These are phyloP conservation scores for Puntigrus tetrazona DNA, from an alignment of 2,113 vertebrate species.

Conservation along the genomic window DNA sequence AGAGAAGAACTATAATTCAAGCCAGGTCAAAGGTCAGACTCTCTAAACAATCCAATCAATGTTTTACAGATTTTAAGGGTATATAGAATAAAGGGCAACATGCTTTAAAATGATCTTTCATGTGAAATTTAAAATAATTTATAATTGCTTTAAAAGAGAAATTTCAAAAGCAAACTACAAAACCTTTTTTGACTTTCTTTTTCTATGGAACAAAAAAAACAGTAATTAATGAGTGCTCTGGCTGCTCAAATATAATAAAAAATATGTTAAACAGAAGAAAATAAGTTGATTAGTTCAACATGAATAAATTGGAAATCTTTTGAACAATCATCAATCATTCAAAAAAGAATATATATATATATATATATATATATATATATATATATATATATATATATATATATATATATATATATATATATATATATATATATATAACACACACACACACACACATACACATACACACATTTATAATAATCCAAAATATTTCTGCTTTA, in stretches of 20 bases:
- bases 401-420: too few relatives aligned
- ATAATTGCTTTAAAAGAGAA: neutral
- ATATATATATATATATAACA: too few relatives aligned
- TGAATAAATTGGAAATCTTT: too few relatives aligned
- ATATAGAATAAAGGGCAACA: neutral
- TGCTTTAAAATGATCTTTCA: neutral
- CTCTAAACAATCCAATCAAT: neutral
- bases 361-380: too few relatives aligned
- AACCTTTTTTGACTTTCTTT: too few relatives aligned
- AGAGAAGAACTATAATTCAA: conserved; percentile 28
- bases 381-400: too few relatives aligned
- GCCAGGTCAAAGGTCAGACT: conserved; percentile 39
- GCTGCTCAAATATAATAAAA: too few relatives aligned
- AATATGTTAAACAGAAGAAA: neutral
- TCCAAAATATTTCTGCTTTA: neutral
- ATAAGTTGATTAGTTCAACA: neutral
- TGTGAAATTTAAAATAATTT: neutral
- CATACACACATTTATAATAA: neutral
- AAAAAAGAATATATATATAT: too few relatives aligned
- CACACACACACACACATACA: too few relatives aligned
- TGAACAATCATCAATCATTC: too few relatives aligned
- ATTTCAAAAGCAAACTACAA: too few relatives aligned
- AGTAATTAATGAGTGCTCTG: neutral
- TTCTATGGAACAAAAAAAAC: too few relatives aligned
- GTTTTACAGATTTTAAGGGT: neutral